Base-by-base conservation (phyloP, 2,113 vertebrate genomes). In the Chunga burmeisteri region DNA sequence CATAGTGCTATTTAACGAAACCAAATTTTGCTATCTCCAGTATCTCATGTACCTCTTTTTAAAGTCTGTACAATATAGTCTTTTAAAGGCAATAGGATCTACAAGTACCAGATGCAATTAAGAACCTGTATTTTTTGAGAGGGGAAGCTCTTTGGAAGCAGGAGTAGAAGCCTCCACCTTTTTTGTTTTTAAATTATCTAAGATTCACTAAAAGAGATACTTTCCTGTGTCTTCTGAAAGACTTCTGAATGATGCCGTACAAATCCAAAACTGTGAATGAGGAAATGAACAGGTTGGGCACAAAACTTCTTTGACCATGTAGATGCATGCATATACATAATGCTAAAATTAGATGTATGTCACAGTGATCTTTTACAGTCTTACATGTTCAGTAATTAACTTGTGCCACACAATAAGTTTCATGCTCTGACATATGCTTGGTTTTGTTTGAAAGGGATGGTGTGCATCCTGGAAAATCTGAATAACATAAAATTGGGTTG, bases 401-500 rank as follows among this genome's bases (percentile, higher is more conserved):
- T 97, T 98, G 97, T 98, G 97, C 94, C 17, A 18, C 97, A 98
- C 97, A 97, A 34, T 98, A 98, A 98, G 97, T 98, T 99, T 98
- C 98, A 97, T 98, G 98, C 98, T 98, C 96, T 97, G 98, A 98
- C 98, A 98, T 98, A 98, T 98, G 97, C 98, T 98, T 99, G 98
- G 98, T 98, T 98, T 99, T 98, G 96, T 98, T 98, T 97, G 98
- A 99, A 99, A 98, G 98, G 98, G 97, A 98, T 34, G 78, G 93
- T 98, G 94, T 91, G 80, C 38, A 86, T 98, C 98, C 98, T 98
- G 97, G 97, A 98, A 98, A 98, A 98, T 98, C 97, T 96, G 98
- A 99, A 97, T 97, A 97, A 97, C 98, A 97, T 98, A 98, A 98
- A 98, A 98, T 98, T 96, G 96, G 95, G 95, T 97, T 98, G 98